phyloP scores from a whole-genome alignment of 2,888 invertebrate species.

The Stenichneumon culpator region DNA sequence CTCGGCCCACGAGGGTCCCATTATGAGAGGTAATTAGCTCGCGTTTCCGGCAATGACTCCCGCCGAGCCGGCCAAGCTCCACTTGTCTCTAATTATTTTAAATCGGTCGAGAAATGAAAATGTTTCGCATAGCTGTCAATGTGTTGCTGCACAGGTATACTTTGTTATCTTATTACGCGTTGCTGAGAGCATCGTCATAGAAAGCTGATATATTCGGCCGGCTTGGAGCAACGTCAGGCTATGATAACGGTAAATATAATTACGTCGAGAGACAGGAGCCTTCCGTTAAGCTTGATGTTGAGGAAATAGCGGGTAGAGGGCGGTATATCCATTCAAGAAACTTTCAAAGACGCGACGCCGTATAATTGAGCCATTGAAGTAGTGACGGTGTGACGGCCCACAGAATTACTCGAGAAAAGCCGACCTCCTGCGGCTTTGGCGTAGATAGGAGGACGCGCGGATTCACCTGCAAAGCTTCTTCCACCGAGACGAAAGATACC shows the following conservation, averaged over 20 bases:
- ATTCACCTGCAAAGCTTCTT: constrained; percentile 6
- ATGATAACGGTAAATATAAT: constrained; percentile 56
- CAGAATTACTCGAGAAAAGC: constrained; percentile 35
- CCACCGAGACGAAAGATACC: not conserved
- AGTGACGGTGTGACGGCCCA: constrained; percentile 25
- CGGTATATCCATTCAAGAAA: constrained; percentile 61
- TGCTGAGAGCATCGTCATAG: constrained; percentile 1
- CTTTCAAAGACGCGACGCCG: constrained; percentile 67
- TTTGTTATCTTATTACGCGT: constrained; percentile 17
- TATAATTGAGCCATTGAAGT: constrained; percentile 70
- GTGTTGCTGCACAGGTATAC: not conserved
- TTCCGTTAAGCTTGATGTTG: constrained; percentile 20
- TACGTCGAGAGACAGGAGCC: constrained; percentile 29
- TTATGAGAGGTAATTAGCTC: constrained; percentile 41
- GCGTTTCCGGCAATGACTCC: constrained; percentile 17
- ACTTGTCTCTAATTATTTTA: constrained; percentile 34
- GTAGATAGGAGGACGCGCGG: constrained; percentile 6
- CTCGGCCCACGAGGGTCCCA: not conserved
- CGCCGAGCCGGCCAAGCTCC: not conserved
- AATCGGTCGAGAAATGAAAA: not conserved
- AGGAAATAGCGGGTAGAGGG: constrained; percentile 20
- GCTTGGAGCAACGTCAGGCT: not conserved
- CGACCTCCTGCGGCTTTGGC: constrained; percentile 1
- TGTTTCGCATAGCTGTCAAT: not conserved
- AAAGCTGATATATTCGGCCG: constrained; percentile 5